Conservation (phyloP, 2,797 vertebrate genomes). For the Hoplostethus atlanticus region DNA sequence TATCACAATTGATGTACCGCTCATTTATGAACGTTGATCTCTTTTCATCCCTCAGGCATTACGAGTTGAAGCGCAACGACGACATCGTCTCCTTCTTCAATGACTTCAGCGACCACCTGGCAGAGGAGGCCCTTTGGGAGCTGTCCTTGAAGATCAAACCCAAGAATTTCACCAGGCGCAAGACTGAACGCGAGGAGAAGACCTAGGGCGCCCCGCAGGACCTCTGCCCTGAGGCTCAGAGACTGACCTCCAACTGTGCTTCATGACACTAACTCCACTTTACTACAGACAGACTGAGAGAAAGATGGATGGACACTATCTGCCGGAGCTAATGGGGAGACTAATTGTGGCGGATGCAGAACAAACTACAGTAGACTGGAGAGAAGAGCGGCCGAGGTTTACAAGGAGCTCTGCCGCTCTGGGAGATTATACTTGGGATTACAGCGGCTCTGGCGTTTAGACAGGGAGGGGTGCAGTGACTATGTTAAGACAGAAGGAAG, state of each 20-base stretch:
- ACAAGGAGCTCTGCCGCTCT: constrained; percentile 63
- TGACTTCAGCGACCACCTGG: constrained; percentile 98
- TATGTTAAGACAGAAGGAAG: constrained; percentile 34
- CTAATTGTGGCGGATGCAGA: constrained; percentile 51
- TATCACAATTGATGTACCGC: too few relatives aligned
- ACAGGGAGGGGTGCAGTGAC: constrained; percentile 49
- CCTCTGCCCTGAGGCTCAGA: constrained; percentile 27
- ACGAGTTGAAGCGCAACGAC: constrained; percentile 95
- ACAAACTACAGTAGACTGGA: constrained; percentile 66
- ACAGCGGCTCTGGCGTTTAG: constrained; percentile 43
- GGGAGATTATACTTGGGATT: constrained; percentile 74
- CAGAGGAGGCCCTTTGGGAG: constrained; percentile 98
- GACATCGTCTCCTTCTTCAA: constrained; percentile 99
- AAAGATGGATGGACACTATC: constrained; percentile 59
- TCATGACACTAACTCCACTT: constrained; percentile 85
- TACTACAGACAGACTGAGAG: constrained; percentile 75
- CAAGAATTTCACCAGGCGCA: constrained; percentile 92
- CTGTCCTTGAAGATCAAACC: constrained; percentile 99
- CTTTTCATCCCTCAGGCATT: constrained; percentile 86
- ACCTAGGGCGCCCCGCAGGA: constrained; percentile 84
- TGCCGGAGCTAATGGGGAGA: constrained; percentile 68
- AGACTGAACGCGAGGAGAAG: constrained; percentile 96
- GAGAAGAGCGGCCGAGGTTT: constrained; percentile 61
- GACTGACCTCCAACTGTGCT: constrained; percentile 84
- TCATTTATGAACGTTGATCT: constrained; percentile 3